Base-by-base conservation (phyloP, 1,140 invertebrate species). In the Lanistes nyassanus region DNA sequence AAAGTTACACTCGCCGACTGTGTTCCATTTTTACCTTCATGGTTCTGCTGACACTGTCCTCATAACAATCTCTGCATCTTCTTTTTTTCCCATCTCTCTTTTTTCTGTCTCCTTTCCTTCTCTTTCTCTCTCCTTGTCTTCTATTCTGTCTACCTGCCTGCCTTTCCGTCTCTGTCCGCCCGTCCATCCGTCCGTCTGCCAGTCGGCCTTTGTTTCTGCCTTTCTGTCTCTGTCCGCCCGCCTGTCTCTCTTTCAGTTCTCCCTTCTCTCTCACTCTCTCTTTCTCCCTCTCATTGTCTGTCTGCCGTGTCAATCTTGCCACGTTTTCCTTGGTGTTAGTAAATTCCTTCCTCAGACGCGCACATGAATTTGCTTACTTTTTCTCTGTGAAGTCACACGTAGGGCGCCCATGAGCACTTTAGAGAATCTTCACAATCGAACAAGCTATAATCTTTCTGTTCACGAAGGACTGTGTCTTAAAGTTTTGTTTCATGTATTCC, bases 231-330 rank as follows among this genome's bases (percentile, higher is more conserved):
- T 62, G n/a, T 62, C 11, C 34, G n/a, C 34, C 11, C 34, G n/a
- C 34, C 2, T 62, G n/a, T 62, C 58, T 62, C 2, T 62, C 58
- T 62, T 31, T 62, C 2, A 29, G n/a, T 62, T 1, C 34, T 1
- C 34, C 58, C 34, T 31, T 4, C 0, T 62, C 58, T 62, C 2
- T 62, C 58, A 29, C 58, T 62, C 58, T 62, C 58, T 62, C 58
- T 62, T 31, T 62, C 58, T 62, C 58, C 34, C 58, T 62, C 58
- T 62, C 2, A n/a, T n/a, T n/a, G n/a, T n/a, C n/a, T n/a, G n/a
- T n/a, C n/a, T n/a, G n/a, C n/a, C n/a, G n/a, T n/a, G n/a, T n/a
- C n/a, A n/a, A n/a, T n/a, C n/a, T n/a, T n/a, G n/a, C n/a, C n/a
- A n/a, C n/a, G n/a, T n/a, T n/a, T n/a, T n/a, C n/a, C n/a, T n/a